Evolutionary conservation across 2,113 vertebrate species (phyloP).

Genomic region (Apeltes quadracus): DNA sequence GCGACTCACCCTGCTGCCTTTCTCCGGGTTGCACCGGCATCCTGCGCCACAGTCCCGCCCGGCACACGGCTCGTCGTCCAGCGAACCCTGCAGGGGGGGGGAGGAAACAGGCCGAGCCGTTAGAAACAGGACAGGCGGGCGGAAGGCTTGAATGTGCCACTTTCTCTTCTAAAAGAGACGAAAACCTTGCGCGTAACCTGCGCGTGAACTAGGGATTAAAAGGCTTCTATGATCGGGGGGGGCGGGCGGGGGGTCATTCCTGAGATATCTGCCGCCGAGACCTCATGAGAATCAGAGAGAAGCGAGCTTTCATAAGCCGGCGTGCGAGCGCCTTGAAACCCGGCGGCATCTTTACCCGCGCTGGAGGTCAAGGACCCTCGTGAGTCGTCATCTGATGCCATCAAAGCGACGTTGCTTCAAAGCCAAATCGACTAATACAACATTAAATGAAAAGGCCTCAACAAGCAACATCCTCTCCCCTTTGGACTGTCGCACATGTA

Average conservation of each 20-base stretch:
- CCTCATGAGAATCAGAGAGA: too few species aligned
- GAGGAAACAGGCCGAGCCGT: neutral
- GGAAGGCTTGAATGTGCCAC: too few species aligned
- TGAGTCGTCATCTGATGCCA: constrained; percentile 24
- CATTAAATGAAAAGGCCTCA: neutral
- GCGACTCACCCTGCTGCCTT: constrained; percentile 85
- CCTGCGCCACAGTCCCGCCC: constrained; percentile 85
- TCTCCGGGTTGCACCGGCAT: constrained; percentile 88
- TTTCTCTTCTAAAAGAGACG: too few species aligned
- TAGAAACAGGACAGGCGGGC: neutral
- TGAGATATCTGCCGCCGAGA: too few species aligned
- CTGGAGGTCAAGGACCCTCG: constrained; percentile 27
- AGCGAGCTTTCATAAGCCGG: too few species aligned
- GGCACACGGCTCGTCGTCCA: constrained; percentile 79
- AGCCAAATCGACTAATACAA: neutral
- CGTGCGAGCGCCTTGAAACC: neutral
- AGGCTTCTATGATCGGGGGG: neutral
- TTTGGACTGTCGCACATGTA: too few species aligned
- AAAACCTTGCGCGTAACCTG: too few species aligned
- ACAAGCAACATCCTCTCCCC: neutral
- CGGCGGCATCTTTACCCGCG: too few species aligned
- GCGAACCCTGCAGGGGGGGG: constrained; percentile 77
- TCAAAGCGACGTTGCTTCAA: too few species aligned
- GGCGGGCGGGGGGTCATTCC: constrained; percentile 7
- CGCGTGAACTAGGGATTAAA: too few species aligned